Evolutionary conservation across 2,888 invertebrate species (phyloP).

Genomic region (Tenodera sinensis): DNA sequence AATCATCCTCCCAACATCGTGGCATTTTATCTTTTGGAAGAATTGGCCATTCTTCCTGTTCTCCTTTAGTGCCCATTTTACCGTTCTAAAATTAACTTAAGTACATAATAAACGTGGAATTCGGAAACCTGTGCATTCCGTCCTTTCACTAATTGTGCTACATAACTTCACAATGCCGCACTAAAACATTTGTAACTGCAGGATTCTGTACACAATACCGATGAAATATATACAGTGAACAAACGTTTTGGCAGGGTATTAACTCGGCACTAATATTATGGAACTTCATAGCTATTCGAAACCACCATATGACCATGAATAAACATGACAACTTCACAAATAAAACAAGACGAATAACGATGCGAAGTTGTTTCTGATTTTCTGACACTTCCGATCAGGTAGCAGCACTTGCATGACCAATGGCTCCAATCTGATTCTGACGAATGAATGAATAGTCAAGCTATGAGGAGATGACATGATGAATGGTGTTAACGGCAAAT

Average conservation of each 20-base stretch:
- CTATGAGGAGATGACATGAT: background rate
- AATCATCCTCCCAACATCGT: constrained; percentile 70
- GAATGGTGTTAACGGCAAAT: background rate
- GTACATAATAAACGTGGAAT: too few species aligned
- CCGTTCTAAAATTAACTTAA: background rate
- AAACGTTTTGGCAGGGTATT: too few species aligned
- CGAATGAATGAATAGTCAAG: background rate
- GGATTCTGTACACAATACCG: too few species aligned
- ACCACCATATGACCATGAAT: too few species aligned
- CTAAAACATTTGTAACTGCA: too few species aligned
- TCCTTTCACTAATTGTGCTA: background rate
- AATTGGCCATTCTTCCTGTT: constrained; percentile 34
- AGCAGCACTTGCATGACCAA: background rate
- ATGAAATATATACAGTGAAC: too few species aligned
- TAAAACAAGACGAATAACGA: too few species aligned
- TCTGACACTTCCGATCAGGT: background rate
- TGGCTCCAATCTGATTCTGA: background rate
- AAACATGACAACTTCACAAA: too few species aligned
- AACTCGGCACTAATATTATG: too few species aligned
- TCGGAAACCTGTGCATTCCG: background rate
- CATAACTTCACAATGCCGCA: background rate
- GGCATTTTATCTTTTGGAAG: constrained; percentile 51
- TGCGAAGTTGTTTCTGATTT: too few species aligned
- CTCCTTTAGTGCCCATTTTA: background rate
- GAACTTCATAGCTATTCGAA: too few species aligned